Evolutionary conservation across 2,113 vertebrate species (phyloP).

Genomic region (Pterophyllum scalare): DNA sequence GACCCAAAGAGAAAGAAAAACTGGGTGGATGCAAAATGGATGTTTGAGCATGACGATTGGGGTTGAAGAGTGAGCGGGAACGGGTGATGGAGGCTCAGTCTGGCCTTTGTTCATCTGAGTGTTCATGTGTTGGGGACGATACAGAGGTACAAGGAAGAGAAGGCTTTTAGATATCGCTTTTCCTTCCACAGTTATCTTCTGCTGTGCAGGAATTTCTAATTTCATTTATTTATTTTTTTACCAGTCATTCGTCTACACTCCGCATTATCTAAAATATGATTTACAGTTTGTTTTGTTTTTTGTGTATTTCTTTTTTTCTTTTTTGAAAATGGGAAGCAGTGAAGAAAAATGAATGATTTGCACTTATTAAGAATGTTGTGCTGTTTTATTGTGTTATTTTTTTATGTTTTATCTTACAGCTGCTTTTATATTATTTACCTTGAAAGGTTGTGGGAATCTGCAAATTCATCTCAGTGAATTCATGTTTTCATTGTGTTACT

Average conservation of each 20-base stretch:
- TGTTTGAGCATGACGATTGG: background rate
- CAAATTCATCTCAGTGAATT: background rate
- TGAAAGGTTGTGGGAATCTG: background rate
- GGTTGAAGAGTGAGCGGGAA: background rate
- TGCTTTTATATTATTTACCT: conserved; percentile 52
- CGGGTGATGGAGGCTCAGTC: background rate
- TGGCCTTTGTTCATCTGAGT: conserved; percentile 3
- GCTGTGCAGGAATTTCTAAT: conserved; percentile 81
- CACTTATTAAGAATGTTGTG: conserved; percentile 55
- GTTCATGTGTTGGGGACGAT: conserved; percentile 23
- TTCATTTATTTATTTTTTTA: conserved; percentile 14
- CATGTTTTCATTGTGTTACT: conserved; percentile 11
- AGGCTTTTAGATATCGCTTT: conserved; percentile 16
- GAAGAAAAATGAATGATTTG: conserved; percentile 54
- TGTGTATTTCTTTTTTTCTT: background rate
- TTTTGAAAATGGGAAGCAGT: conserved; percentile 24
- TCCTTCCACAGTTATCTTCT: conserved; percentile 76
- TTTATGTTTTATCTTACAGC: conserved; percentile 37
- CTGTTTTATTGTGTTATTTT: conserved; percentile 17
- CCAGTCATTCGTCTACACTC: conserved; percentile 37
- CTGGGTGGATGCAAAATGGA: background rate
- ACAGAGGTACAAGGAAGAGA: conserved; percentile 41
- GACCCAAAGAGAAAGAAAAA: conserved; percentile 8
- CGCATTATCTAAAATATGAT: conserved; percentile 41
- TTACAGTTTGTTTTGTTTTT: conserved; percentile 32